Evolutionary conservation across 2,113 vertebrate species (phyloP), one percentile per base, ranked within the genome.

Genomic region (Trichomycterus rosablanca): DNA sequence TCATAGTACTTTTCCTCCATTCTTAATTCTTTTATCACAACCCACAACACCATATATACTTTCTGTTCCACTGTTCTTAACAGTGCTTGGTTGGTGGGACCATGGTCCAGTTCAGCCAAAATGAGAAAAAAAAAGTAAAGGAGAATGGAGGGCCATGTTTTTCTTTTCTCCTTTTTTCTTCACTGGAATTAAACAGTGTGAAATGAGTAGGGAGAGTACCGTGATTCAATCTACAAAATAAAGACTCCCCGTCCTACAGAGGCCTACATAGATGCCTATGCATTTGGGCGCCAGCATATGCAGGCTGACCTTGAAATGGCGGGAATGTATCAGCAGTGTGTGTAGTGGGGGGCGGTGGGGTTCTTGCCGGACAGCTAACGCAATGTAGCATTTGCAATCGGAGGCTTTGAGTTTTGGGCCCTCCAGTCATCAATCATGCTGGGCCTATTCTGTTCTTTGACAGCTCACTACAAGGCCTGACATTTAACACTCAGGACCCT

Each of bases 401-500:
- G 91, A 91, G 91, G 94, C 91, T 92, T 96, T 93, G 90, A 88
- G 89, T 98, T 98, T 97, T 93, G 93, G 89, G 85, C 90, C 90
- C 92, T 89, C 87, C 86, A 90, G 91, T 97, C 95, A 98, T 98
- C 95, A 94, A 98, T 98, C 95, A 98, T 96, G 87, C 89, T 65
- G 75, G 88, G 87, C 87, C 92, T 90, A 96, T 98, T 98, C 94
- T 97, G 90, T 89, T 90, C 88, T 91, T 83, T 97, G 95, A 98
- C 95, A 98, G 94, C 93, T 93, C 86, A 88, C 92, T 96, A 94
- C 94, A 95, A 95, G 92, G 92, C 91, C 87, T 94, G 94, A 97
- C 95, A 97, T 97, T 94, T 98, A 95, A 97, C 94, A 95, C 94
- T 87, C 85, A 81, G 80, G 90, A 97, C 93, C 92, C 87, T 80